A percentile compares a stretch with the other conserved stretches of the same genome.
phyloP scores from a whole-genome alignment of 1,140 invertebrate species.

The Drosophila erecta region DNA sequence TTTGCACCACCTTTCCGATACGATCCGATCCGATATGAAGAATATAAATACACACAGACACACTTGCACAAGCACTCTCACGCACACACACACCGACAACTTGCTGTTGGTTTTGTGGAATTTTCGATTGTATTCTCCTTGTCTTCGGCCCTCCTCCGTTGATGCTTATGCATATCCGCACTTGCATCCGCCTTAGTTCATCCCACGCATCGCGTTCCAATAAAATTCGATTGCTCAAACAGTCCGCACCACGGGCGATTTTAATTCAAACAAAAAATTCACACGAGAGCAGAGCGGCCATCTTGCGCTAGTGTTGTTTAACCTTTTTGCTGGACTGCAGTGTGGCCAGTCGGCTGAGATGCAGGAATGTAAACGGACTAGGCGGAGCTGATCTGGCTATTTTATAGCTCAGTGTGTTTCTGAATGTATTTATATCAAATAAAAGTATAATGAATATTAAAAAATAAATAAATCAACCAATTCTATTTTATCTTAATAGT shows the following conservation, averaged over 20 bases:
- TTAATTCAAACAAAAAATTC: slow-evolving; percentile 51
- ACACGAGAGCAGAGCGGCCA: slow-evolving; percentile 42
- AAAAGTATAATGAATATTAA: too few relatives aligned
- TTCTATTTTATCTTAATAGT: too few relatives aligned
- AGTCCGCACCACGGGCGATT: slow-evolving; percentile 15
- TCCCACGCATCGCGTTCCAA: slow-evolving; percentile 8
- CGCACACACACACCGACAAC: slow-evolving; percentile 59
- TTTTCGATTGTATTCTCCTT: slow-evolving; percentile 55
- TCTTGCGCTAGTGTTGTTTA: slow-evolving; percentile 37
- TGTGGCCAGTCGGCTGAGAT: slow-evolving; percentile 1
- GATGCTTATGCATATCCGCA: slow-evolving; percentile 42
- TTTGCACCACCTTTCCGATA: slow-evolving; percentile 52
- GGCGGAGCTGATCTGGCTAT: background rate
- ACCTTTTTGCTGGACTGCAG: slow-evolving; percentile 1
- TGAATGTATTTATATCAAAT: too few relatives aligned
- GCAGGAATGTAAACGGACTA: background rate
- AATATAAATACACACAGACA: slow-evolving; percentile 41
- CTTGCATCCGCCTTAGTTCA: slow-evolving; percentile 31
- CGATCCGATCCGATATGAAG: slow-evolving; percentile 12
- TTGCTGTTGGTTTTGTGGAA: slow-evolving; percentile 76
- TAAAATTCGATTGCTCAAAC: slow-evolving; percentile 11
- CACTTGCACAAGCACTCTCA: slow-evolving; percentile 59
- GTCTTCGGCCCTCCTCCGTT: slow-evolving; percentile 17
- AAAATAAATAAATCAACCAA: too few relatives aligned
- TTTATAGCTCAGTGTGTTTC: background rate